Base-by-base conservation (phyloP, 2,113 vertebrate species). In the Naja naja region DNA sequence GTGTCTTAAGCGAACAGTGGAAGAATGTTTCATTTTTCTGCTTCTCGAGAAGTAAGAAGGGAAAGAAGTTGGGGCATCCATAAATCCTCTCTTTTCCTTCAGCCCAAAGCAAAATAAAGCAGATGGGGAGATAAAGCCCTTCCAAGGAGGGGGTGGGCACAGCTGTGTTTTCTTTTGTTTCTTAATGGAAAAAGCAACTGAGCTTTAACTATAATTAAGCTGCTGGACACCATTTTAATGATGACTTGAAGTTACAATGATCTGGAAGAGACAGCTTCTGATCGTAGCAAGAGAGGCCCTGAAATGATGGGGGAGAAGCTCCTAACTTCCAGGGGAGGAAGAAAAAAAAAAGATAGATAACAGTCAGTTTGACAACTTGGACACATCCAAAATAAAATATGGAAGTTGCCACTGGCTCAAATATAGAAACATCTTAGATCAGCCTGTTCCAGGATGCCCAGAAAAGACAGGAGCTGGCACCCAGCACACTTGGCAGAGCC, bases 171-270 rank as follows among this genome's bases (percentile, higher is more conserved):
- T 39, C 22, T 64, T 52, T 87, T 88, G 49, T 88, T 88, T 45
- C 85, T 60, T 87, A 93, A 91, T 47, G 25, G 45, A 52, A 91
- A 93, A 69, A 55, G 39, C 58, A 81, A 88, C 81, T 90, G 88
- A 94, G 91, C 88, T 53, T 56, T 85, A 94, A 90, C 55, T 90
- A 90, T 20, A 54, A 54, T 88, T 88, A 47, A 88, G 85, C 64
- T 56, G 58, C 47, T 55, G 89, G 91, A 89, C 85, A 90, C 60
- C 53, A 27, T 39, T 91, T 53, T 88, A 94, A 88, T 27, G 81
- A 92, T 60, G 34, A 85, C 85, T 94, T 94, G 91, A 96, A 94
- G 90, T 91, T 94, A 93, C 93, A 94, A 47, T 39, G 91, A 90
- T 94, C 86, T 91, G 43, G 69, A 45, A 52, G 25, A 90, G 87